Conservation (phyloP, 2,888 invertebrate genomes). For the Girardia tigrina region DNA sequence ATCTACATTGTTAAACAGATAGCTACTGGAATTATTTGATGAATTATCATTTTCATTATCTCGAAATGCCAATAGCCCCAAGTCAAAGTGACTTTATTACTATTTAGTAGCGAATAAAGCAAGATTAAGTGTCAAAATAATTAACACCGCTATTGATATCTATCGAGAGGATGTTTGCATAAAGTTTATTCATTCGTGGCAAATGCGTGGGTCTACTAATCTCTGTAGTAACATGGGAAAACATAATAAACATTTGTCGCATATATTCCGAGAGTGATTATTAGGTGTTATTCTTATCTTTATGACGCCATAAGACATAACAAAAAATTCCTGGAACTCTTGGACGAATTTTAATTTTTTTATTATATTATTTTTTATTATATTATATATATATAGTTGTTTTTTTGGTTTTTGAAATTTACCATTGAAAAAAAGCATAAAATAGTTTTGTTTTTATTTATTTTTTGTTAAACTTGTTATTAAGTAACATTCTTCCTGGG, state of each 20-base stretch:
- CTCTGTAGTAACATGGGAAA: conserved; percentile 20
- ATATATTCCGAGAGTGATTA: conserved; percentile 6
- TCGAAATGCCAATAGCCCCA: neutral
- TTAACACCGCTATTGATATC: conserved; percentile 12
- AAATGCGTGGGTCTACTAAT: conserved; percentile 12
- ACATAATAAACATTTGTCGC: conserved; percentile 23
- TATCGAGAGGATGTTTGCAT: neutral
- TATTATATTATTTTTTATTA: neutral
- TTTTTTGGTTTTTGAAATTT: too few species aligned
- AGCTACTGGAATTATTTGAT: neutral
- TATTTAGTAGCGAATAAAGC: conserved; percentile 11
- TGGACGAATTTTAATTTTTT: neutral
- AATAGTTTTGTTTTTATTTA: too few species aligned
- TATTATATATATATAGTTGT: neutral
- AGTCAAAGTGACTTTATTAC: conserved; percentile 23
- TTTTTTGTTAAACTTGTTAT: neutral
- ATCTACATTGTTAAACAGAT: conserved; percentile 13
- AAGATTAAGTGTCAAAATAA: conserved; percentile 20
- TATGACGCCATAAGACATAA: conserved; percentile 1
- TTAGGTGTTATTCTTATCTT: conserved; percentile 18
- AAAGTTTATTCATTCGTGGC: conserved; percentile 17
- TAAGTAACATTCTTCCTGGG: too few species aligned
- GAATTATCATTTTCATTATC: conserved; percentile 11
- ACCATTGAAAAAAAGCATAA: too few species aligned
- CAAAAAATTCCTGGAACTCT: neutral